These are phyloP conservation scores for Tetragonula clypearis DNA, from an alignment of 1,140 invertebrate genomes.

Conservation along the genomic window DNA sequence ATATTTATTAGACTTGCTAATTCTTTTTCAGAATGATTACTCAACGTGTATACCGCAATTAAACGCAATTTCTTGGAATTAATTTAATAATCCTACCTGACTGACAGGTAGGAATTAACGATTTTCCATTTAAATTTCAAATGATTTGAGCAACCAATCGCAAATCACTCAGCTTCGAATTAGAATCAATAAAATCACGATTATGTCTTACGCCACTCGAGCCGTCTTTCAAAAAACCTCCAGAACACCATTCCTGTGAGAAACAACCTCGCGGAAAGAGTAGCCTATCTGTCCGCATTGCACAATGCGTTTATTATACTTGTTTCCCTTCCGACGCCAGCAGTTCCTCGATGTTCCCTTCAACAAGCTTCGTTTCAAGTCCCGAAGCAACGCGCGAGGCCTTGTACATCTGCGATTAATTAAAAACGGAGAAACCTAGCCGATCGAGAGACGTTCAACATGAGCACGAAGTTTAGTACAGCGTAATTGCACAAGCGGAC, in stretches of 20 bases:
- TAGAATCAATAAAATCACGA: accelerated
- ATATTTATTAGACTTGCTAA: too few relatives aligned
- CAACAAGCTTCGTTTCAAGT: too few relatives aligned
- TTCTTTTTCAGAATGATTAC: too few relatives aligned
- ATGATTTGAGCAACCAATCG: background rate
- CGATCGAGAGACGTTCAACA: background rate
- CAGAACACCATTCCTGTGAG: background rate
- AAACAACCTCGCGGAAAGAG: background rate
- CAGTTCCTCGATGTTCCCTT: background rate
- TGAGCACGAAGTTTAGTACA: too few relatives aligned
- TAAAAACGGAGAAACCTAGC: background rate
- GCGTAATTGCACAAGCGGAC: background rate
- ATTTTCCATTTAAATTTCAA: background rate
- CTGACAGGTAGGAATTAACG: background rate
- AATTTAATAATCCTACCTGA: background rate
- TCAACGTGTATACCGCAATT: too few relatives aligned
- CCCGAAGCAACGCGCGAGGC: accelerated
- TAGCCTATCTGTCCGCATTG: too few relatives aligned
- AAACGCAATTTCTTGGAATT: background rate
- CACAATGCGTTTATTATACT: background rate
- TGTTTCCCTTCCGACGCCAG: background rate
- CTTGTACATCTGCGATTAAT: background rate
- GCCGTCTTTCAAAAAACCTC: accelerated
- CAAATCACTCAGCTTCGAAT: background rate
- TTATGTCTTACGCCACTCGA: background rate